Base-by-base conservation (phyloP, 92 coral and sea anemone species). In the Phymanthus crucifer region DNA sequence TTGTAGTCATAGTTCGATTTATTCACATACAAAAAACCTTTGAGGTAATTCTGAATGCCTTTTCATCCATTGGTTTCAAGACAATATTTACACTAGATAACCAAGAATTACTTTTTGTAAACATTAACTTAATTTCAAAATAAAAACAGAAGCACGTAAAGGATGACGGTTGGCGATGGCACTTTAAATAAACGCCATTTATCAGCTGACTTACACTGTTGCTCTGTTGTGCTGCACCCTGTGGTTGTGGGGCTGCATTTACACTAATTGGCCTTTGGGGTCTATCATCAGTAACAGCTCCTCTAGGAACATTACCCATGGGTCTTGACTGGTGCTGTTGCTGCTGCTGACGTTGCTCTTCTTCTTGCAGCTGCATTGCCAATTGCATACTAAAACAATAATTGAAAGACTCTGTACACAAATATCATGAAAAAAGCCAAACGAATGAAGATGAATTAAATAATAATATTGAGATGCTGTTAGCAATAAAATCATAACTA, bases 301-400 rank as follows among this genome's bases (percentile, higher is more conserved):
- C 64, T 45, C 89, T 77, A 38, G 83, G 27, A 54, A 23, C 64
- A 54, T 54, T 23, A 54, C 72, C 47, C 76, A 86, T 4, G 78
- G 91, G 34, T 75, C 78, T 45, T 84, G 85, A 46, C 57, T 75
- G 84, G 32, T 72, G 88, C 50, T 81, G 92, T 32, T 47, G 87
- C 24, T 92, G 94, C 32, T 85, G 97, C 34, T 79, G 84, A 37
- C 82, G 73, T 65, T 81, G 77, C 68, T 95, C 98, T 74, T 95
- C 98, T 58, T 95, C 89, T 76, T 95, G 98, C 29, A 95, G 86
- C 79, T 89, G 98, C 81, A 90, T 83, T 3, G 98, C 98, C 29
- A 88, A 80, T 78, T 95, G 98, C 27, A 90, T 80, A 75, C 98
- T 95, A 65, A 18, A 32, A 74, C n/a, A 21, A 66, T 56, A 40